Evolutionary conservation across 1,140 invertebrate genomes (phyloP).

Genomic region (Telenomus remus): DNA sequence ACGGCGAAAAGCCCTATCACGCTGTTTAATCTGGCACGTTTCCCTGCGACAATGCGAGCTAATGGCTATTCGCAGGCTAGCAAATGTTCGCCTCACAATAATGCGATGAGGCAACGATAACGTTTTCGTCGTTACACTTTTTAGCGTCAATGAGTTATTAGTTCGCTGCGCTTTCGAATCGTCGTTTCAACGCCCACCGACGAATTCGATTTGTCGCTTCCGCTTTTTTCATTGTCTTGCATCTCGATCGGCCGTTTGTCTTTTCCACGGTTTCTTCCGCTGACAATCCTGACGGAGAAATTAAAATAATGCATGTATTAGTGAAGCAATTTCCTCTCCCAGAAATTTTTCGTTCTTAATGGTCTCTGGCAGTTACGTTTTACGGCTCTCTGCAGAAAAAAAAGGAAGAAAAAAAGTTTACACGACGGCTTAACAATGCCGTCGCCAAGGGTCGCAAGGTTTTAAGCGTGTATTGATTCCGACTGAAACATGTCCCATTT

Average conservation of each 20-base stretch:
- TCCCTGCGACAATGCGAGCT: constrained; percentile 52
- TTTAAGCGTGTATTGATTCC: constrained; percentile 26
- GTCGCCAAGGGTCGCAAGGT: constrained; percentile 14
- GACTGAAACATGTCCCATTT: constrained; percentile 5
- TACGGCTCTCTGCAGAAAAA: not conserved
- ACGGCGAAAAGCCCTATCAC: constrained; percentile 53
- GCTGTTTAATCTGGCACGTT: constrained; percentile 55
- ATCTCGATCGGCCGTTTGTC: not conserved
- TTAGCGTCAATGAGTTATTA: constrained; percentile 19
- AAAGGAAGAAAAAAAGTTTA: constrained; percentile 21
- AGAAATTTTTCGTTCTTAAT: constrained; percentile 30
- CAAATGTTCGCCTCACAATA: constrained; percentile 36
- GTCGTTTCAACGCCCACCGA: no score
- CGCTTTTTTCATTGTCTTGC: not conserved
- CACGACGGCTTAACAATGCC: constrained; percentile 18
- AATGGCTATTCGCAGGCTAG: constrained; percentile 42
- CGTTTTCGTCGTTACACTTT: constrained; percentile 28
- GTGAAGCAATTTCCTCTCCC: constrained; percentile 18
- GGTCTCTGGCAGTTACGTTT: constrained; percentile 30
- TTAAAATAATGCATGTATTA: constrained; percentile 29
- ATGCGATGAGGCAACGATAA: constrained; percentile 22
- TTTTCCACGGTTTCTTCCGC: not conserved
- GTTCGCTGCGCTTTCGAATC: no score
- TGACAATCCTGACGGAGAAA: constrained; percentile 7
- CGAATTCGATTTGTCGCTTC: no score